Evolutionary conservation across 2,113 vertebrate species (phyloP).

Genomic region (Paralichthys olivaceus): DNA sequence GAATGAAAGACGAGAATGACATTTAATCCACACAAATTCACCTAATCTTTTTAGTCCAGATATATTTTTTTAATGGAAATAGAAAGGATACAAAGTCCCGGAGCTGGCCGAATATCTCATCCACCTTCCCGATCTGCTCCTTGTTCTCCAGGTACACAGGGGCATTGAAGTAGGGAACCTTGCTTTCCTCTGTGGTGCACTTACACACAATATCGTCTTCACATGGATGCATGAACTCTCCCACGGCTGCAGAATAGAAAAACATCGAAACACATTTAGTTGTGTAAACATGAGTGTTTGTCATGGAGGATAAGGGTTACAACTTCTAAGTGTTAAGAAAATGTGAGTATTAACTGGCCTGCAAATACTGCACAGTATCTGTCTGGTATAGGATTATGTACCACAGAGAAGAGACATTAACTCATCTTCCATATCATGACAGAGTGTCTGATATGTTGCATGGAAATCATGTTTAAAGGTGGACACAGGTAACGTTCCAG

Average conservation of each 20-base stretch:
- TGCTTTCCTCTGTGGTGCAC: conserved; percentile 94
- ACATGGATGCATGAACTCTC: conserved; percentile 96
- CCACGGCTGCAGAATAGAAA: conserved; percentile 83
- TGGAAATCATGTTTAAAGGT: not conserved
- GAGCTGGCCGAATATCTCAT: conserved; percentile 98
- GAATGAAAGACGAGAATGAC: conserved; percentile 29
- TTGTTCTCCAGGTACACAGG: conserved; percentile 98
- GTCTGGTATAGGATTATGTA: too few relatives aligned
- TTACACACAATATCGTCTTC: conserved; percentile 97
- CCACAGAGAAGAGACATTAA: too few relatives aligned
- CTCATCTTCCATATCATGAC: too few relatives aligned
- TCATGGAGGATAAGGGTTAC: too few relatives aligned
- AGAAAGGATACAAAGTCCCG: conserved; percentile 98
- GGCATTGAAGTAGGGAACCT: conserved; percentile 98
- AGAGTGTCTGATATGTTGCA: not conserved
- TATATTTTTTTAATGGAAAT: not conserved
- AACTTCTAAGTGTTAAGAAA: too few relatives aligned
- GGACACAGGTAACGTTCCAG: too few relatives aligned
- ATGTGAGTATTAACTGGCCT: not conserved
- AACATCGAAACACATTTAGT: not conserved
- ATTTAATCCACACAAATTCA: not conserved
- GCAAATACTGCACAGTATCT: too few relatives aligned
- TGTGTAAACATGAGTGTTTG: too few relatives aligned
- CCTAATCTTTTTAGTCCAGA: too few relatives aligned
- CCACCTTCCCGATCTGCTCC: conserved; percentile 98